Evolutionary conservation across 2,888 invertebrate species (phyloP), one percentile per base, ranked within the genome.

Genomic region (Ormyrus thymus): DNA sequence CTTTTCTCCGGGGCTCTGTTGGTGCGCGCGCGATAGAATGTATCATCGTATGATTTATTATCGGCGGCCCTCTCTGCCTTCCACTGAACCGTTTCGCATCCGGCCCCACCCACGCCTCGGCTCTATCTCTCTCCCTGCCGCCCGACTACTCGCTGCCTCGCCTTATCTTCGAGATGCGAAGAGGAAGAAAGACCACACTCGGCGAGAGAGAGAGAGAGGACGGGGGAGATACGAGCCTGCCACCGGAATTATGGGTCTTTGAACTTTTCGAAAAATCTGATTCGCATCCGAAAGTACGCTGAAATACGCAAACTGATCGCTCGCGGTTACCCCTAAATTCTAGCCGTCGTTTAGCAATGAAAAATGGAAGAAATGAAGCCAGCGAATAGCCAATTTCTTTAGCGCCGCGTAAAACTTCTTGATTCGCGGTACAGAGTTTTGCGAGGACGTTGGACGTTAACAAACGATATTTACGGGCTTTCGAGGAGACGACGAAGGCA

Each of bases 21-120:
- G 46, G 64, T 45, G 76, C 45, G 11, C 50, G 75, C 70, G 73
- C 85, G 86, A 87, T 87, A 87, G 86, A 86, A 87, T 86, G 87
- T 87, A 87, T 87, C 88, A 87, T 87, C 87, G 84, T 84, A 87
- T 88, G 88, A 88, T 88, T 88, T 87, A 88, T 88, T 87, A 87
- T 87, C 79, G 85, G 84, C 64, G 59, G 61, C 81, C n/a, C n/a
- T 29, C 29, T 29, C 29, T 59, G 70, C 58, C 72, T 76, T 62
- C 69, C 74, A 66, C 55, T 58, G 73, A 79, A 79, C 48, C 79
- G 77, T 74, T 74, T 79, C 71, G 77, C 62, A 79, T 79, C 77
- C 74, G 69, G 73, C 69, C 61, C 73, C 73, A 69, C 69, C 78
- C 78, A 58, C 13, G 29, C 29, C 29, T 9, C 15, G 15, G 53